Evolutionary conservation across 2,113 vertebrate genomes (phyloP).

Genomic region (Otocyon megalotis): DNA sequence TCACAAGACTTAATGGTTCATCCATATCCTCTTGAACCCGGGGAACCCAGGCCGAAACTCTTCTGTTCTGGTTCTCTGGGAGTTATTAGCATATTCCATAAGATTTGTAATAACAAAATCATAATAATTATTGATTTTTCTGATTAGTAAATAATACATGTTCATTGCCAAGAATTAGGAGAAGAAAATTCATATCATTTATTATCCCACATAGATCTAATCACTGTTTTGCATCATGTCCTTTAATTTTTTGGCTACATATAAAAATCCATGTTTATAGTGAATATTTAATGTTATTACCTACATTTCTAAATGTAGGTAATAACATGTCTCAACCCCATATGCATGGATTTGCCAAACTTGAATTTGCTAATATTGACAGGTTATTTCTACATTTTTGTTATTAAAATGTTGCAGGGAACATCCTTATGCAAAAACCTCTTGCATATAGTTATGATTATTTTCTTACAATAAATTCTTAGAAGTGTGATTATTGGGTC

Average conservation of each 20-base stretch:
- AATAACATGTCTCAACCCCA: neutral
- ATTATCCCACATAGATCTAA: neutral
- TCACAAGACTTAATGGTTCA: neutral
- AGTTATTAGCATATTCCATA: neutral
- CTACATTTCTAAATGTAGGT: neutral
- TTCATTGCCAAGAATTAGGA: constrained; percentile 28
- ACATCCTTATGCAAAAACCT: neutral
- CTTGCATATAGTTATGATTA: neutral
- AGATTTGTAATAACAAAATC: neutral
- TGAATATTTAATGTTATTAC: neutral
- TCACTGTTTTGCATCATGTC: neutral
- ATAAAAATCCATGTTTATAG: neutral
- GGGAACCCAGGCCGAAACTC: neutral
- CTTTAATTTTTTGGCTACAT: neutral
- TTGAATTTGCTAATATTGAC: neutral
- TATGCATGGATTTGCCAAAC: neutral
- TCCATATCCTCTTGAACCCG: neutral
- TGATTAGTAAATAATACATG: neutral
- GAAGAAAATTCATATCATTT: neutral
- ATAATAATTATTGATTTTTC: constrained; percentile 19
- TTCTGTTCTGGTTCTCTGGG: neutral
- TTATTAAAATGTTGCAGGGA: neutral
- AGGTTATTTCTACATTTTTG: neutral
- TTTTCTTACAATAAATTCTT: neutral
- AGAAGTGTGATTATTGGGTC: neutral